Conservation (phyloP, 2,797 vertebrate genomes). For the Syngnathus acus region DNA sequence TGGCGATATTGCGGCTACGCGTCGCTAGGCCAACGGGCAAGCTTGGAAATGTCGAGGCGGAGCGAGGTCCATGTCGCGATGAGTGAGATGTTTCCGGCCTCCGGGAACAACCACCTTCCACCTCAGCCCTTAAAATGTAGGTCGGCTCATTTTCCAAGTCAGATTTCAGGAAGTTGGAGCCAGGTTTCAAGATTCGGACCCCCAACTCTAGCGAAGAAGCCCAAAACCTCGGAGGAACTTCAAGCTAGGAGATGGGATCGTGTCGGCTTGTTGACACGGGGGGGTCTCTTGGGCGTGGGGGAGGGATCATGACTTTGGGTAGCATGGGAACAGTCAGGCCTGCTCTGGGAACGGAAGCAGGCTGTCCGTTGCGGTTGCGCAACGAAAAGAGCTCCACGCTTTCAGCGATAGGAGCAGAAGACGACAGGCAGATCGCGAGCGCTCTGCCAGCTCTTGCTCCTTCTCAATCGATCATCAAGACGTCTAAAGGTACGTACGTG, state of each 20-base stretch:
- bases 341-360: constrained; percentile 72
- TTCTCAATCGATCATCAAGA: constrained; percentile 7
- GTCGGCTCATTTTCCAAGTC: constrained; percentile 47
- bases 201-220: neutral
- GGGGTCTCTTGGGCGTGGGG: constrained; percentile 14
- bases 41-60: constrained; percentile 42
- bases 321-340: constrained; percentile 38
- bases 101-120: constrained; percentile 56
- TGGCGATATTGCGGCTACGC: constrained; percentile 49
- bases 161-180: neutral
- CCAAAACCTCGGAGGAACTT: neutral
- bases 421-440: constrained; percentile 16
- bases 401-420: constrained; percentile 47
- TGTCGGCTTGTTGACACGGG: constrained; percentile 17
- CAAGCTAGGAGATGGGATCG: neutral
- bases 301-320: constrained; percentile 26
- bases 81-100: constrained; percentile 54
- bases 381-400: constrained; percentile 54
- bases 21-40: constrained; percentile 57
- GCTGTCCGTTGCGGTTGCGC: constrained; percentile 48
- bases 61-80: constrained; percentile 35
- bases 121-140: constrained; percentile 39
- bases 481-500: no score
- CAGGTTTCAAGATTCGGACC: neutral
- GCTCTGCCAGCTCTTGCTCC: constrained; percentile 9